Percentiles rank a stretch among this genome's conserved stretches.
Conservation (phyloP, 2,888 invertebrate species). For the Drosophila testacea region DNA sequence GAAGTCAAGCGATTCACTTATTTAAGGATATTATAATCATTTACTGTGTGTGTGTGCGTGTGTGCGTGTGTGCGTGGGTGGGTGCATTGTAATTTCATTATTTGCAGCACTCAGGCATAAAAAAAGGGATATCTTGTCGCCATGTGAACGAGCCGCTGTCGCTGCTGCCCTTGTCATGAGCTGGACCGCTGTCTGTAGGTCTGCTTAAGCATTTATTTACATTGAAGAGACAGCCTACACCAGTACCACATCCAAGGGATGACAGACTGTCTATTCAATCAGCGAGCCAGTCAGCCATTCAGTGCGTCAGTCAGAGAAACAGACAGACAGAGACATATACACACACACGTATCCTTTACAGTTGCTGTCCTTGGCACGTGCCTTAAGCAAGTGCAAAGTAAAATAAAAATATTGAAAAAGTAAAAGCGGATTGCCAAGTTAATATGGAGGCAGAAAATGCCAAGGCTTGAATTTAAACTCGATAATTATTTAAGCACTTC, state of each 20-base stretch:
- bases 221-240: conserved; percentile 16
- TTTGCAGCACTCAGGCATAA: conserved; percentile 75
- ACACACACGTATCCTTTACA: conserved; percentile 33
- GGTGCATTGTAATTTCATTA: conserved; percentile 73
- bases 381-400: conserved; percentile 29
- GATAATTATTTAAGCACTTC: conserved; percentile 76
- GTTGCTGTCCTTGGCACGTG: conserved; percentile 54
- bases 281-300: conserved; percentile 53
- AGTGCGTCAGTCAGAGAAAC: conserved; percentile 33
- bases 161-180: conserved; percentile 32
- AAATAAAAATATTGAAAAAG: conserved; percentile 5
- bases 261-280: conserved; percentile 78
- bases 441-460: conserved; percentile 2
- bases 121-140: conserved; percentile 74
- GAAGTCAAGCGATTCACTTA: neutral
- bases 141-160: conserved; percentile 49
- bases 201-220: conserved; percentile 73
- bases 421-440: conserved; percentile 9
- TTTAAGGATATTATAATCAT: neutral
- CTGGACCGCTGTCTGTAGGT: conserved; percentile 30
- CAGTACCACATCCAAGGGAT: conserved; percentile 24
- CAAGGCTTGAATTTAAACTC: conserved; percentile 70
- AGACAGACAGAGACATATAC: conserved; percentile 22
- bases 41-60: conserved; percentile 1
- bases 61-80: conserved; percentile 14